phyloP scores from a whole-genome alignment of 2,888 invertebrate species.

The Caenorhabditis parvicauda region DNA sequence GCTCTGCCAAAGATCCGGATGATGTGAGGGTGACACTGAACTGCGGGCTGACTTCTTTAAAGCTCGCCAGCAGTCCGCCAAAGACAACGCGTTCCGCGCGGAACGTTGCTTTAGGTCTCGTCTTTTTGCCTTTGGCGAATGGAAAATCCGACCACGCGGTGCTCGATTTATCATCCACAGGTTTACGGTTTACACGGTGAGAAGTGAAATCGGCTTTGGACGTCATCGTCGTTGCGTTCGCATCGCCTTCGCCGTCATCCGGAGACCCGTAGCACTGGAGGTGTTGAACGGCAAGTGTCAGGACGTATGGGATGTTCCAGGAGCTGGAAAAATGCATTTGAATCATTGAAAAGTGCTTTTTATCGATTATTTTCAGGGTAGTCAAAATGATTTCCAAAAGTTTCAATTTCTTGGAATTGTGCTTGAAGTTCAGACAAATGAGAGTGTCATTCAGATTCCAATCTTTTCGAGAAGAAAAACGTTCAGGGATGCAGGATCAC shows the following conservation, averaged over 20 bases:
- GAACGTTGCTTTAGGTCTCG: too few relatives aligned
- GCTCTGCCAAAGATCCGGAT: slow-evolving; percentile 7
- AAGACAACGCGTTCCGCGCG: too few relatives aligned
- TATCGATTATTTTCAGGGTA: too few relatives aligned
- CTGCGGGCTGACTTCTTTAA: slow-evolving; percentile 22
- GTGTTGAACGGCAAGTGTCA: slow-evolving; percentile 2
- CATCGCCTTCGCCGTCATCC: slow-evolving; percentile 1
- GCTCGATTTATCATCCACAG: not conserved
- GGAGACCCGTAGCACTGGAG: slow-evolving; percentile 5
- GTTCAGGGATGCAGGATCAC: not conserved
- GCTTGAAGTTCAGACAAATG: not conserved
- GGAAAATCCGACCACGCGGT: slow-evolving; percentile 19
- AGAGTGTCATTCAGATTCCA: not conserved
- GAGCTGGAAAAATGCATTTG: slow-evolving; percentile 10
- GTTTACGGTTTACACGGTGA: not conserved
- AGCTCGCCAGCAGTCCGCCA: slow-evolving; percentile 18
- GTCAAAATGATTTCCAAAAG: not conserved
- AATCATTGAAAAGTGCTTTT: not conserved
- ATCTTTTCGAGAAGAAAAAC: not conserved
- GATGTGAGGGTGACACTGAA: slow-evolving; percentile 6
- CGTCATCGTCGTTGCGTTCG: not conserved
- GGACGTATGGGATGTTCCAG: slow-evolving; percentile 18
- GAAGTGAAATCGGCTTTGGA: not conserved
- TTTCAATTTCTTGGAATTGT: not conserved
- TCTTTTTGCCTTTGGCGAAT: not conserved